Conservation (phyloP, 2,888 invertebrate genomes). For the Caenorhabditis imperialis region DNA sequence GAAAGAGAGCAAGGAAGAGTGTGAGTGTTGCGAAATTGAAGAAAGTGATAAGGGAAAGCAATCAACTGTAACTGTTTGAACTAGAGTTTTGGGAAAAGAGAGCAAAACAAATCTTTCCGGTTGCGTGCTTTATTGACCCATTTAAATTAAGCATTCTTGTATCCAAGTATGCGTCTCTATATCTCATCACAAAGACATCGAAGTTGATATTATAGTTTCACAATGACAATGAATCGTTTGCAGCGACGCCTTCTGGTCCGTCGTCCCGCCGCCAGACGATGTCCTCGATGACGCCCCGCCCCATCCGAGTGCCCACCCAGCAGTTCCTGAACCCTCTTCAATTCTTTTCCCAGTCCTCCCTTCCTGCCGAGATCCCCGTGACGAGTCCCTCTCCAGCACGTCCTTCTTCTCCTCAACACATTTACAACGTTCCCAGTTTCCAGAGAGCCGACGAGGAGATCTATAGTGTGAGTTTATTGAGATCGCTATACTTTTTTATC, state of each 20-base stretch:
- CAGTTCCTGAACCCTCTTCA: conserved; percentile 15
- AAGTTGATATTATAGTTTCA: no score
- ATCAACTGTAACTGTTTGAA: no score
- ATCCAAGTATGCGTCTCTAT: no score
- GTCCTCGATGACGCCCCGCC: conserved; percentile 15
- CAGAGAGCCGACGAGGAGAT: conserved; percentile 37
- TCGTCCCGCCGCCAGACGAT: conserved; percentile 34
- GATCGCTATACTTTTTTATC: background rate
- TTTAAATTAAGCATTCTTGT: no score
- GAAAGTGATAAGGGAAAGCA: no score
- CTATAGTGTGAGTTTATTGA: conserved; percentile 18
- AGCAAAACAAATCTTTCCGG: no score
- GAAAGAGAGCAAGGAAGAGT: conserved; percentile 22
- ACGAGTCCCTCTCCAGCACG: conserved; percentile 12
- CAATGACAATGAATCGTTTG: background rate
- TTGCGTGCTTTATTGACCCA: no score
- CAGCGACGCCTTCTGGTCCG: conserved; percentile 1
- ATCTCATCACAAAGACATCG: no score
- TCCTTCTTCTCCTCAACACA: conserved; percentile 8
- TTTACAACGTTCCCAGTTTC: conserved; percentile 25
- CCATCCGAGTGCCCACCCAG: conserved; percentile 24
- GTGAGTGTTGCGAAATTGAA: no score
- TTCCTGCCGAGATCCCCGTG: background rate
- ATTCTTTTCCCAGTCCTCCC: conserved; percentile 6
- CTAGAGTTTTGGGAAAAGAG: no score